phyloP scores from a whole-genome alignment of 2,888 invertebrate genomes.

The Parnassius smintheus region DNA sequence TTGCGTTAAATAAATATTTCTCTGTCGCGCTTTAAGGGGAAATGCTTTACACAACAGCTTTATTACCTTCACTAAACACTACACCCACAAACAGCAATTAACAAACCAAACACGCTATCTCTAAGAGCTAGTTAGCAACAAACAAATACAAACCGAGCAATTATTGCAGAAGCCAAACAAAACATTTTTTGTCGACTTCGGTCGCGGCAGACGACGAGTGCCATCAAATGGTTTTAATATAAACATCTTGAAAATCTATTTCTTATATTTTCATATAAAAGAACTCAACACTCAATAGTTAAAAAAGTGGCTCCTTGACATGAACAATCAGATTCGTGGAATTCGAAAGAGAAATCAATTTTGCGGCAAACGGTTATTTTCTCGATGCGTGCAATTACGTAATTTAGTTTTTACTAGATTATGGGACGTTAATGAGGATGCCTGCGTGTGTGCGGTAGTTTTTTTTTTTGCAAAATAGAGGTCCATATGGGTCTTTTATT shows the following conservation, averaged over 20 bases:
- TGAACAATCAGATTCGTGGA: conserved; percentile 41
- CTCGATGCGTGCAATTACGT: conserved; percentile 57
- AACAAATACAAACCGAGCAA: conserved; percentile 28
- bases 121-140: conserved; percentile 30
- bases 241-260: conserved; percentile 31
- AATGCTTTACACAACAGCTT: conserved; percentile 27
- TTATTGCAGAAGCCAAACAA: conserved; percentile 28
- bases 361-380: conserved; percentile 54
- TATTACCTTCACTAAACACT: conserved; percentile 29
- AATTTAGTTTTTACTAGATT: conserved; percentile 59
- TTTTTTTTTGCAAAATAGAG: conserved; percentile 67
- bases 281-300: conserved; percentile 3
- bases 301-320: conserved; percentile 29
- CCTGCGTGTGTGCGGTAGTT: conserved; percentile 73
- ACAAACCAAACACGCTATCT: conserved; percentile 31
- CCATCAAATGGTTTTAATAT: conserved; percentile 27
- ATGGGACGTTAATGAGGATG: conserved; percentile 61
- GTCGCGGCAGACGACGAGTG: conserved; percentile 11
- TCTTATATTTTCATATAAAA: conserved; percentile 18
- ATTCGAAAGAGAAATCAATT: conserved; percentile 44
- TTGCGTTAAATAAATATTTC: conserved; percentile 25
- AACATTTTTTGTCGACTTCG: conserved; percentile 30
- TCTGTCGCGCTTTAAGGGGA: conserved; percentile 23
- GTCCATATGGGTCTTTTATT: conserved; percentile 59
- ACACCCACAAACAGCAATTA: conserved; percentile 31